phyloP scores from a whole-genome alignment of 1,140 invertebrate genomes.

The Fragariocoptes setiger region DNA sequence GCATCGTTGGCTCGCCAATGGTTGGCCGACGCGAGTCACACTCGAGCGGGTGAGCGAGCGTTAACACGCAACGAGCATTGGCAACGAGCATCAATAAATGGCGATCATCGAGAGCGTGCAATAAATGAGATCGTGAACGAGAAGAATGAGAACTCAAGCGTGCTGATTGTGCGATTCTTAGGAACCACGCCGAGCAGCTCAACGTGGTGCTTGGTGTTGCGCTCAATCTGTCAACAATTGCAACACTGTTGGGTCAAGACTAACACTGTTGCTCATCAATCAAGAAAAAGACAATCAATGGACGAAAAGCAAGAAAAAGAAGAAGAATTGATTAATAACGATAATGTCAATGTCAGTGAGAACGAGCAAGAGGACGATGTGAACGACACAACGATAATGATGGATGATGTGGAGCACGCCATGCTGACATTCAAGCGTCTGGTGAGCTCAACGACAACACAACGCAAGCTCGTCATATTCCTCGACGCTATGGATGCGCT shows the following conservation, averaged over 20 bases:
- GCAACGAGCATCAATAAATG: background rate
- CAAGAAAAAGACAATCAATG: slow-evolving; percentile 52
- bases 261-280: no score
- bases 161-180: slow-evolving; percentile 63
- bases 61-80: background rate
- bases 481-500: no score
- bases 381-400: no score
- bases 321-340: slow-evolving; percentile 73
- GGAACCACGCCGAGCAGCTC: slow-evolving; percentile 89
- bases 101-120: no score
- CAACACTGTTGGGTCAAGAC: slow-evolving; percentile 63
- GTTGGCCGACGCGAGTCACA: no score
- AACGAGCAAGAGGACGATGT: no score
- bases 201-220: slow-evolving; percentile 63
- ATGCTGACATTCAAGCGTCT: no score
- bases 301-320: slow-evolving; percentile 58
- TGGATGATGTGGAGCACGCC: no score
- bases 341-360: no score
- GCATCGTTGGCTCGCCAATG: slow-evolving; percentile 30
- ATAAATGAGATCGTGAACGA: no score
- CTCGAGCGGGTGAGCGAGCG: background rate
- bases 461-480: no score
- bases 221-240: slow-evolving; percentile 75
- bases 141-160: slow-evolving; percentile 33
- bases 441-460: no score